A percentile compares a stretch with the other conserved stretches of the same genome.
Conservation (phyloP, 2,797 vertebrate genomes). For the Peromyscus attwateri region DNA sequence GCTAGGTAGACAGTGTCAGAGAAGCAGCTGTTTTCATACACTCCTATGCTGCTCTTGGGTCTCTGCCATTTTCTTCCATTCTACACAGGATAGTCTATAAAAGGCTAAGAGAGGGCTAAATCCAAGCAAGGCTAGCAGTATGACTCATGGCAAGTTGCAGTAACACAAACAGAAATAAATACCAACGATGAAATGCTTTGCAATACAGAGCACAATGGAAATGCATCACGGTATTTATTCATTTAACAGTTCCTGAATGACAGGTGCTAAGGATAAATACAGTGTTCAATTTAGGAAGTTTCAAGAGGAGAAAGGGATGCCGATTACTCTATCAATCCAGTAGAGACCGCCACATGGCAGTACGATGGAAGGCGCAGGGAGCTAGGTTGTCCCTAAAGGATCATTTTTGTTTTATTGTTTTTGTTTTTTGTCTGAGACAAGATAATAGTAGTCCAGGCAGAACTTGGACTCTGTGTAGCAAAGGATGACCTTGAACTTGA, state of each 20-base stretch:
- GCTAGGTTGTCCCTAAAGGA: neutral
- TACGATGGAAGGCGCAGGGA: neutral
- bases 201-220: slow-evolving; percentile 12
- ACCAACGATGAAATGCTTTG: slow-evolving; percentile 44
- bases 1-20: slow-evolving; percentile 58
- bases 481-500: neutral
- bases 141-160: slow-evolving; percentile 69
- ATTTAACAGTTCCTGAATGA: neutral
- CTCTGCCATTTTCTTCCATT: slow-evolving; percentile 41
- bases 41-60: slow-evolving; percentile 36
- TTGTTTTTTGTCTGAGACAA: neutral
- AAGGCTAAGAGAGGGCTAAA: slow-evolving; percentile 74
- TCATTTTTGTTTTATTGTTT: neutral
- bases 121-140: slow-evolving; percentile 57
- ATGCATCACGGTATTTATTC: slow-evolving; percentile 39
- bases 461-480: neutral
- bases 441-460: neutral
- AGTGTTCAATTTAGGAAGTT: neutral
- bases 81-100: slow-evolving; percentile 73
- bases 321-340: neutral
- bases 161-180: slow-evolving; percentile 71
- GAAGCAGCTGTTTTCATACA: slow-evolving; percentile 64
- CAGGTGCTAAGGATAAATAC: neutral
- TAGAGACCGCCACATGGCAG: neutral
- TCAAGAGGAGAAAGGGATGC: neutral